Evolutionary conservation across 2,113 vertebrate genomes (phyloP), one percentile per base, ranked within the genome.

Genomic region (Gracilinanus agilis): DNA sequence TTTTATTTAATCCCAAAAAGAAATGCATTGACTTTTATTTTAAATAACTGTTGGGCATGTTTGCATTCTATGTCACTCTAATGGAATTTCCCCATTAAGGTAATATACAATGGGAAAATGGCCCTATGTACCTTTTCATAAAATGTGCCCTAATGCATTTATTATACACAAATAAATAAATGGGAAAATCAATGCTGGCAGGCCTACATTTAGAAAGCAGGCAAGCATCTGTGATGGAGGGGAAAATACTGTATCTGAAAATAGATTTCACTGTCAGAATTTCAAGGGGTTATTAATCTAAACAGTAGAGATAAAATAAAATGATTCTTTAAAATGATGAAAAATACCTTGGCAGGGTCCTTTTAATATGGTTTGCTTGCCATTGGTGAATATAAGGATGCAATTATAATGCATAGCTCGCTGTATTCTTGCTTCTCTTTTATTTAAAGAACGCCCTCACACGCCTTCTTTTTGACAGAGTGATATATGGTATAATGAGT

Each of bases 231-330:
- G 29, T 90, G 44, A 90, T 54, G 24, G 29, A 94, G 23, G 16
- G 90, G 23, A 96, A 53, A 0, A 1, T n/a, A 44, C 3, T 7
- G 55, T 90, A 27, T 92, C 40, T 54, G 55, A 92, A 97, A 95
- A 88, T 16, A 93, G 34, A 93, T 94, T 92, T 92, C 49, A 94
- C 4, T 95, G 92, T 95, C 53, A 97, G 55, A 2, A 96, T 91
- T 93, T 55, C 5, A 83, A 88, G 27, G 16, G 40, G 1, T 96
- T 89, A 90, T 96, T 97, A 91, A 95, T 96, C 55, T 93, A 92
- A 97, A 94, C 23, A 25, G 53, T 90, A 90, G 19, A 93, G 10
- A 56, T 93, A 90, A 96, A 95, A 44, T 53, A 89, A 75, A 96
- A 40, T 34, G 91, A 96, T 55, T 90, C 24, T 95, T 97, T 94